Conservation (phyloP, 2,113 vertebrate species). For the Chamaea fasciata region DNA sequence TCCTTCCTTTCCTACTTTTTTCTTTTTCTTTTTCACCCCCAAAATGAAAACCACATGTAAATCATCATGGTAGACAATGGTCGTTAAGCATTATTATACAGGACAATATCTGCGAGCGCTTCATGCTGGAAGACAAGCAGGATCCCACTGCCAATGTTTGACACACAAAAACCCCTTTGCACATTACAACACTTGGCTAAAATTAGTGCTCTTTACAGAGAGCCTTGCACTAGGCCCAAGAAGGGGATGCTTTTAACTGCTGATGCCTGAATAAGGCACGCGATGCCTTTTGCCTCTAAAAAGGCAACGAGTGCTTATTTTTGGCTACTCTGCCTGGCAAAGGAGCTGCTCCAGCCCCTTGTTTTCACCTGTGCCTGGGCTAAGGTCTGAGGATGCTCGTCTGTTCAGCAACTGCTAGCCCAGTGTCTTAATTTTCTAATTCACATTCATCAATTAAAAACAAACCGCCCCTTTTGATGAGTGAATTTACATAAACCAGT, state of each 20-base stretch:
- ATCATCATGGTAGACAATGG: constrained; percentile 25
- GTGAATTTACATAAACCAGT: constrained; percentile 76
- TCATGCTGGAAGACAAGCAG: constrained; percentile 34
- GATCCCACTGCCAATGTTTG: constrained; percentile 38
- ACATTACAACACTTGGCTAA: constrained; percentile 31
- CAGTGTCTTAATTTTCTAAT: constrained; percentile 68
- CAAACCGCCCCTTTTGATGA: constrained; percentile 47
- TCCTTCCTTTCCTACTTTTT: background rate
- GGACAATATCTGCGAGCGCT: constrained; percentile 1
- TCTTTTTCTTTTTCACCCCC: fast-evolving
- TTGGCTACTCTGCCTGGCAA: background rate
- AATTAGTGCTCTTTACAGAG: background rate
- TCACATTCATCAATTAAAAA: constrained; percentile 74
- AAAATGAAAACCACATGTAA: constrained; percentile 41
- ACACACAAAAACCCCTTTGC: background rate
- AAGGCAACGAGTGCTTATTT: background rate
- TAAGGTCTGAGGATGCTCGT: background rate
- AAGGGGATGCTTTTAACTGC: constrained; percentile 1
- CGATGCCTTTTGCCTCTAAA: background rate
- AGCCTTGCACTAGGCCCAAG: background rate
- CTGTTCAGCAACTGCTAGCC: background rate
- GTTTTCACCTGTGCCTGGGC: constrained; percentile 23
- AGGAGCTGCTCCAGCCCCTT: background rate
- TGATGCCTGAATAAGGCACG: constrained; percentile 9
- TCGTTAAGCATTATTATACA: constrained; percentile 17